Evolutionary conservation across 2,113 vertebrate genomes (phyloP), one percentile per base, ranked within the genome.

Genomic region (Peucedramus taeniatus): DNA sequence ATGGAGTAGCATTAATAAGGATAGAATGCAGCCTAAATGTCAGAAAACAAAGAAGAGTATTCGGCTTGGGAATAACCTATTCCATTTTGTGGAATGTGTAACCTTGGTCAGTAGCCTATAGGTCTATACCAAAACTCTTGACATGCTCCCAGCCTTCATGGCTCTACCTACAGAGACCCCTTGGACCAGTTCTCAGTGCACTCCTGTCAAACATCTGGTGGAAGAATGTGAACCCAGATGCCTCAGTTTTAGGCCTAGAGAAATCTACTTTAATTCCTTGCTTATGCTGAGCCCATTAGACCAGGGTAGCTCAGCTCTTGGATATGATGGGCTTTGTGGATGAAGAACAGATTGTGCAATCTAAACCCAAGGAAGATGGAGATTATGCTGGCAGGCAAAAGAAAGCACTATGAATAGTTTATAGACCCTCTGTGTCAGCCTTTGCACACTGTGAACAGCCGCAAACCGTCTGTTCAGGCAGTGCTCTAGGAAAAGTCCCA

Each of bases 311-410:
- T 90, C 69, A 35, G 54, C 14, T 68, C 44, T 84, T 91, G 26
- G 70, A 69, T 40, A 1, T 17, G 45, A 35, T 60, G n/a, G 21
- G 14, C 31, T 84, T 30, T 28, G 18, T 79, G 84, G 69, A 79
- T 89, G 80, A 93, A 89, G 78, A 87, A 61, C 44, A 92, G 93
- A 84, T 82, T 91, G 87, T 50, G 42, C 17, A 81, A 95, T 33
- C 57, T 79, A 78, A 94, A 89, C 77, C 53, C 71, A 81, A 60
- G 65, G 53, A 95, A 91, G 81, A 84, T 53, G 21, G 53, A 85
- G 70, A 83, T 89, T 79, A 89, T 21, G 13, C 74, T 91, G 91
- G 65, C 74, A 91, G 78, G 87, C 28, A 76, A 87, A 94, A 87
- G 12, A 82, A 89, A 79, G 49, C 54, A 76, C 59, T 65, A 64